Percentiles rank a stretch among this genome's conserved stretches.
Conservation (phyloP, 2,113 vertebrate species). For the Paraplagusia blochii region DNA sequence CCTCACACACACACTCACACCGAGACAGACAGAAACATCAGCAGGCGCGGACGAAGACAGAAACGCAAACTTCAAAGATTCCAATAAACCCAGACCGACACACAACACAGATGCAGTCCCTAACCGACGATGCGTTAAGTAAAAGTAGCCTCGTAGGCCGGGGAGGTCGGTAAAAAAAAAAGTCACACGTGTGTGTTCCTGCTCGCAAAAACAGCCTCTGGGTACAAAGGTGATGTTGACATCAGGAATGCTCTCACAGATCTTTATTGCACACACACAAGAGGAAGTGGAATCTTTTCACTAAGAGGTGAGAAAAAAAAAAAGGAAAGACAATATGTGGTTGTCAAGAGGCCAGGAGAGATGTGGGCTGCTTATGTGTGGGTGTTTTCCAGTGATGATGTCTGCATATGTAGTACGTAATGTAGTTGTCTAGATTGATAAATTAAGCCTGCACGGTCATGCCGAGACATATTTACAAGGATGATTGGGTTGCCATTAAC, state of each 20-base stretch:
- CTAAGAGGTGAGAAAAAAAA: conserved; percentile 12
- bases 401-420: not conserved
- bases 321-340: not conserved
- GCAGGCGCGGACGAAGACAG: conserved; percentile 14
- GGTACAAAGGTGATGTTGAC: conserved; percentile 39
- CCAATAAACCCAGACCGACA: conserved; percentile 23
- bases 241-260: conserved; percentile 43
- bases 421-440: too few species aligned
- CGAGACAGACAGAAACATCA: conserved; percentile 19
- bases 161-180: conserved; percentile 11
- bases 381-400: not conserved
- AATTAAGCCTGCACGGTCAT: too few species aligned
- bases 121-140: conserved; percentile 22
- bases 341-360: not conserved
- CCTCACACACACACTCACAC: conserved; percentile 16
- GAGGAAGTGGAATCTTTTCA: conserved; percentile 35
- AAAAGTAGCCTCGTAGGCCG: conserved; percentile 13
- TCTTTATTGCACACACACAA: conserved; percentile 30
- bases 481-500: too few species aligned
- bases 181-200: conserved; percentile 15
- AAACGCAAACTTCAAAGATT: conserved; percentile 46
- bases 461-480: too few species aligned
- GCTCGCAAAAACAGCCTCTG: not conserved
- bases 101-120: conserved; percentile 9
- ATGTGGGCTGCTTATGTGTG: conserved; percentile 5